phyloP scores from a whole-genome alignment of 2,113 vertebrate genomes.

The Natator depressus region DNA sequence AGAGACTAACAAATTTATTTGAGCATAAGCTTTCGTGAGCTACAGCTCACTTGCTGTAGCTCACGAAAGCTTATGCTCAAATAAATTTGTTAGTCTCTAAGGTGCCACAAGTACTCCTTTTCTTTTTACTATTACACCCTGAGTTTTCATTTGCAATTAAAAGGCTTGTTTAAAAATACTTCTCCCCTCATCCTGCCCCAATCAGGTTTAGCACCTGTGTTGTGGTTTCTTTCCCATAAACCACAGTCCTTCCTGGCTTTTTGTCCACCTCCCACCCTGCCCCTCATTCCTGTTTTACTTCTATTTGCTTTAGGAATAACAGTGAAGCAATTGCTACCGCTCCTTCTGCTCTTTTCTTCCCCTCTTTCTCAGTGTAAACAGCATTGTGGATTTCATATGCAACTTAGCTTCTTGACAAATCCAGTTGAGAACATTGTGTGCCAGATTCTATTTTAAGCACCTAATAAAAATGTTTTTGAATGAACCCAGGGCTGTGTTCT shows the following conservation, averaged over 20 bases:
- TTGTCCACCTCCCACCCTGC: neutral
- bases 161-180: neutral
- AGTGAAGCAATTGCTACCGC: neutral
- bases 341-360: neutral
- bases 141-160: neutral
- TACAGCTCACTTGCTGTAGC: too few species aligned
- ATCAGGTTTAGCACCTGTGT: neutral
- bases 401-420: slow-evolving; percentile 45
- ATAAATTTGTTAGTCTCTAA: too few species aligned
- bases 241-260: neutral
- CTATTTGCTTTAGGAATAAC: neutral
- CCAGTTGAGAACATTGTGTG: slow-evolving; percentile 64
- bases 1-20: too few species aligned
- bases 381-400: slow-evolving; percentile 61
- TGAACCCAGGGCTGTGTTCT: slow-evolving; percentile 50
- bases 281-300: neutral
- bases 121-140: neutral
- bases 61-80: too few species aligned
- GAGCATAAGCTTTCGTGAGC: too few species aligned
- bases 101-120: too few species aligned
- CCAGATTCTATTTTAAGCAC: slow-evolving; percentile 81
- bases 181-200: neutral
- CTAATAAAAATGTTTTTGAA: slow-evolving; percentile 79
- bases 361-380: slow-evolving; percentile 17
- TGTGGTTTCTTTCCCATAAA: neutral